Base-by-base conservation (phyloP, 2,797 vertebrate species). In the Ctenosaura bakeri region DNA sequence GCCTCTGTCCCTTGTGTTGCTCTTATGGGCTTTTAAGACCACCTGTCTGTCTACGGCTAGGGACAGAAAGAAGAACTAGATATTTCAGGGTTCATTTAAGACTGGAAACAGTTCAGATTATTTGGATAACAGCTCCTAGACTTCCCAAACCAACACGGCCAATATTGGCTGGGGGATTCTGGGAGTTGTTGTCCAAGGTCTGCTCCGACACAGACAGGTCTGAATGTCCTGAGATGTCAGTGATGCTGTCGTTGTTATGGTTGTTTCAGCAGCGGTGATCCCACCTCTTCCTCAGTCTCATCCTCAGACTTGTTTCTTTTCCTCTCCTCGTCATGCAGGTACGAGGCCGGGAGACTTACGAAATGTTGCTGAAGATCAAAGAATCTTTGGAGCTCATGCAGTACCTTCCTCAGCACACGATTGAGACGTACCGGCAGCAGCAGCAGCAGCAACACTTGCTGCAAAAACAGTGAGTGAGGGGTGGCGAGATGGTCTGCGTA, bases 381-480 rank as follows among this genome's bases (percentile, higher is more conserved):
- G 99, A 99, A 94, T 99, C 99, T 54, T 96, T 99, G 97, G 99
- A 99, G 90, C 98, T 99, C 87, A 99, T 99, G 99, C 99, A 99
- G 97, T 99, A 98, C 91, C 98, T 99, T 92, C 99, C 99, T 0
- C 99, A 99, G 96, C 99, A 99, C 96, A 99, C 99, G 3, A 99
- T 99, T 29, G 99, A 99, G 96, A 99, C 98, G 0, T 99, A 99
- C 97, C 96, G 99, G 83, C 99, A 99, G 93, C 99, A 99, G 95
- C 99, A 99, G 92, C 99, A 99, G 91, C 99, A 98, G 91, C 99
- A 99, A 94, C 89, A 90, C 29, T 97, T 99, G 92, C 98, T 99
- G 90, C 99, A 99, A 96, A 99, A 99, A 98, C 99, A 99, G 99
- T 99, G 97, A 99, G 99, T 99, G 95, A 86, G 71, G 73, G 20